Evolutionary conservation across 1,140 invertebrate species (phyloP).

Genomic region (Gryon sp.): DNA sequence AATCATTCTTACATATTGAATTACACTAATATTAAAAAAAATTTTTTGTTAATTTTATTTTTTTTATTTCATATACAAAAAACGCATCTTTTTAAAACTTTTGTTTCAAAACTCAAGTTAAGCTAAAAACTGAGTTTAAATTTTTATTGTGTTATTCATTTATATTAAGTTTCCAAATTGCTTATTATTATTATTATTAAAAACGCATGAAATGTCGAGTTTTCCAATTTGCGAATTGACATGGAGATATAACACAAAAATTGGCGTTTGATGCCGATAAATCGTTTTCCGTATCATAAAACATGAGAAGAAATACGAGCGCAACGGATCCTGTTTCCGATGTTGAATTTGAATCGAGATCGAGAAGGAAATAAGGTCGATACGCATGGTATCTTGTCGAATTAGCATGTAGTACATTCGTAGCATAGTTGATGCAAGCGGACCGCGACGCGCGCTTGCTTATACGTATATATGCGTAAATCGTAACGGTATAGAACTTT

Average conservation of each 20-base stretch:
- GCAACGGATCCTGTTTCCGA: slow-evolving; percentile 35
- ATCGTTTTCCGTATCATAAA: slow-evolving; percentile 20
- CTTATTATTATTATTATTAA: no score
- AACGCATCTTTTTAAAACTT: no score
- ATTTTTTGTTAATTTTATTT: no score
- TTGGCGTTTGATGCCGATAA: background rate
- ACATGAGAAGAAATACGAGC: slow-evolving; percentile 22
- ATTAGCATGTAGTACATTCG: slow-evolving; percentile 57
- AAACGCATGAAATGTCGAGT: no score
- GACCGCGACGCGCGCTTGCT: slow-evolving; percentile 21
- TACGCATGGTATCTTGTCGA: slow-evolving; percentile 58
- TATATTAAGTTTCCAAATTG: no score
- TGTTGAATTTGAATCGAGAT: slow-evolving; percentile 42
- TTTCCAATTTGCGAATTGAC: no score
- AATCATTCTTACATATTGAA: no score
- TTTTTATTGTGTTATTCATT: no score
- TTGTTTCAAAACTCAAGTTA: no score
- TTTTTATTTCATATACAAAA: no score
- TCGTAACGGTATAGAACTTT: slow-evolving; percentile 46
- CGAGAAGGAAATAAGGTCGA: slow-evolving; percentile 58
- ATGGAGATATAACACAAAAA: background rate
- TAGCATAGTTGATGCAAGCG: slow-evolving; percentile 46
- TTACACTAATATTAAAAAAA: no score
- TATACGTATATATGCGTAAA: slow-evolving; percentile 25
- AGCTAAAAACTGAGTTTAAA: no score